A percentile compares a stretch with the other conserved stretches of the same genome.
These are phyloP conservation scores for Brachionus asplanchnoidis DNA, from an alignment of 1,140 invertebrate genomes.

Conservation along the genomic window DNA sequence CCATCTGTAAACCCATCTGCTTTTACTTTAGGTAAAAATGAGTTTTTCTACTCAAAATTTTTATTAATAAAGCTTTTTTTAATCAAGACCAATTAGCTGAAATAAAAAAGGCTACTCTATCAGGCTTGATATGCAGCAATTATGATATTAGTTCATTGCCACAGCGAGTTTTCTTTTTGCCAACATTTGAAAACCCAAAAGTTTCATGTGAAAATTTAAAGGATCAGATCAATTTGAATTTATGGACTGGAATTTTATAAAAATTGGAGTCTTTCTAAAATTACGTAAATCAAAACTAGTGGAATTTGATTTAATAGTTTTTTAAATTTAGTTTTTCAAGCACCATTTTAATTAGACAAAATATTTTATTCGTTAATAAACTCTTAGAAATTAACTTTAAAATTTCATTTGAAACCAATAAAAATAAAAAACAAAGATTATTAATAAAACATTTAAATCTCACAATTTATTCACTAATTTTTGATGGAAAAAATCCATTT, in stretches of 20 bases:
- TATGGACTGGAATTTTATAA: not conserved
- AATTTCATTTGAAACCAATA: no score
- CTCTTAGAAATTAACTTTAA: no score
- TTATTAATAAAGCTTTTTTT: no score
- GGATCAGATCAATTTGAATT: not conserved
- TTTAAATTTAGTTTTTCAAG: no score
- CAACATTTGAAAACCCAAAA: not conserved
- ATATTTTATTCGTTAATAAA: no score
- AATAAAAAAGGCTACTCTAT: slow-evolving; percentile 9
- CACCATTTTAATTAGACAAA: no score
- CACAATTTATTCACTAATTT: no score
- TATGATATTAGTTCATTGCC: not conserved
- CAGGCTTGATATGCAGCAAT: slow-evolving; percentile 19
- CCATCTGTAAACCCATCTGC: not conserved
- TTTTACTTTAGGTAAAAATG: not conserved
- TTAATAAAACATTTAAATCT: no score
- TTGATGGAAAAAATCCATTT: no score
- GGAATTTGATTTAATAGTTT: no score
- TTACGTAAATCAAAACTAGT: no score
- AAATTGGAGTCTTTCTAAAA: not conserved
- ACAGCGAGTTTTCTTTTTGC: not conserved
- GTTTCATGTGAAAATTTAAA: not conserved
- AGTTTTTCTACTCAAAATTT: not conserved
- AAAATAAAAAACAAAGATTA: no score
- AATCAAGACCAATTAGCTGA: not conserved